Percentiles rank a stretch among this genome's conserved stretches.
These are phyloP conservation scores for Dusona sp. DNA, from an alignment of 2,888 invertebrate species.

Conservation along the genomic window DNA sequence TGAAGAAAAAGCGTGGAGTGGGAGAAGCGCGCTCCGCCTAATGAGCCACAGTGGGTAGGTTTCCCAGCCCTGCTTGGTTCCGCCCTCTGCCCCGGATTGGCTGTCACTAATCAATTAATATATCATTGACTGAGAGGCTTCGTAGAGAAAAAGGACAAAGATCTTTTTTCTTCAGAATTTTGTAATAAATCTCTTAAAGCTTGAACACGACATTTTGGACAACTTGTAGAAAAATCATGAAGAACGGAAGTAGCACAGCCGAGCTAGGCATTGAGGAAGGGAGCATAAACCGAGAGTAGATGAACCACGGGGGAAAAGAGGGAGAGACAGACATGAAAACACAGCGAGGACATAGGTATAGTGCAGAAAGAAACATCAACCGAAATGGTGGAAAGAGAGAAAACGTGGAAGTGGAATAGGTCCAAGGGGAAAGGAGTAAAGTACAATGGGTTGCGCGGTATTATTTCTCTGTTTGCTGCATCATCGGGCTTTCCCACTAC, in stretches of 20 bases:
- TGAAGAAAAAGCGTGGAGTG: not conserved
- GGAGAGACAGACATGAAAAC: constrained; percentile 56
- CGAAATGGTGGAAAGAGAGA: constrained; percentile 49
- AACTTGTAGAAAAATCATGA: constrained; percentile 26
- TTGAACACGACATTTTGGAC: not conserved
- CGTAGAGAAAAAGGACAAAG: not conserved
- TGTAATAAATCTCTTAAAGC: not conserved
- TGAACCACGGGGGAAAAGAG: constrained; percentile 68
- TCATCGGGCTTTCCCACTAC: constrained; percentile 69
- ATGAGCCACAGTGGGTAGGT: not conserved
- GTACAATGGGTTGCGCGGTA: constrained; percentile 78
- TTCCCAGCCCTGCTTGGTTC: not conserved
- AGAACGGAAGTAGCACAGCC: constrained; percentile 58
- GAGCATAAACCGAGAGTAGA: constrained; percentile 69
- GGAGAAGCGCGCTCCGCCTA: not conserved
- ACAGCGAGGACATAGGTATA: constrained; percentile 24
- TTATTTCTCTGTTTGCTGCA: constrained; percentile 81
- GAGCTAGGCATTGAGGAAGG: constrained; percentile 52
- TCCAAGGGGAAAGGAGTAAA: constrained; percentile 12
- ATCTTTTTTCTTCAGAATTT: not conserved
- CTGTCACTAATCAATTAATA: not conserved
- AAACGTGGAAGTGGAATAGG: not conserved
- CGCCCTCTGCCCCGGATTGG: not conserved
- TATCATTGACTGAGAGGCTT: not conserved
- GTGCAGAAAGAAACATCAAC: constrained; percentile 67